Evolutionary conservation across 2,797 vertebrate species (phyloP), one percentile per base, ranked within the genome.

Genomic region (Coracias cyanogaster): DNA sequence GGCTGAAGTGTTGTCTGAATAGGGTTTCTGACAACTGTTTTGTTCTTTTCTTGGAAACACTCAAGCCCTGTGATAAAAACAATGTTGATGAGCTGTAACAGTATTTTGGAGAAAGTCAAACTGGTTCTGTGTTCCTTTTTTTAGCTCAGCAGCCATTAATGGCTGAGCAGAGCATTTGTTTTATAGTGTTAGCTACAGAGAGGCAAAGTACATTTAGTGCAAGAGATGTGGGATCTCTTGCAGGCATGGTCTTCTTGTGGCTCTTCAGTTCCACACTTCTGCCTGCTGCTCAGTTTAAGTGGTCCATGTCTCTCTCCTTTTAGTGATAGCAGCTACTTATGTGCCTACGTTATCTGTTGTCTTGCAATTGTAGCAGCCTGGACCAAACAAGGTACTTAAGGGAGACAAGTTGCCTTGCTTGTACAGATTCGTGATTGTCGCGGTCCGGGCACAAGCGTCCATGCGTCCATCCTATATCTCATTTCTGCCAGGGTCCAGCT

Each of bases 31-130:
- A 86, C 69, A 92, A 70, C 57, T 65, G 64, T 57, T 82, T 29
- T 89, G 84, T 94, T 96, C 90, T 94, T 95, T 96, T 94, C 87
- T 94, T 76, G 83, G 92, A 94, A 94, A 57, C 85, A 92, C 91
- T 96, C 89, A 41, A 45, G 55, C 69, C 29, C 54, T 74, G 80
- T 71, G 93, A 97, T 97, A 97, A 67, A 90, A 83, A 60, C 58
- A 81, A 48, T 35, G 67, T 55, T 4, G 6, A 21, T 70, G 69
- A 45, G 28, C 58, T 65, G 4, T 51, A 78, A n/a, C 55, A 73
- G 8, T 45, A 22, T 60, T 90, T 66, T 77, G 86, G 85, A 82
- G 81, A 86, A 91, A 86, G 71, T 46, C 92, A 89, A 49, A 18
- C 54, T 35, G 54, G 26, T 55, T 88, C 54, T 37, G 29, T 73